These are phyloP conservation scores for Calyptommatus sinebrachiatus DNA, from an alignment of 2,113 vertebrate species.

Conservation along the genomic window DNA sequence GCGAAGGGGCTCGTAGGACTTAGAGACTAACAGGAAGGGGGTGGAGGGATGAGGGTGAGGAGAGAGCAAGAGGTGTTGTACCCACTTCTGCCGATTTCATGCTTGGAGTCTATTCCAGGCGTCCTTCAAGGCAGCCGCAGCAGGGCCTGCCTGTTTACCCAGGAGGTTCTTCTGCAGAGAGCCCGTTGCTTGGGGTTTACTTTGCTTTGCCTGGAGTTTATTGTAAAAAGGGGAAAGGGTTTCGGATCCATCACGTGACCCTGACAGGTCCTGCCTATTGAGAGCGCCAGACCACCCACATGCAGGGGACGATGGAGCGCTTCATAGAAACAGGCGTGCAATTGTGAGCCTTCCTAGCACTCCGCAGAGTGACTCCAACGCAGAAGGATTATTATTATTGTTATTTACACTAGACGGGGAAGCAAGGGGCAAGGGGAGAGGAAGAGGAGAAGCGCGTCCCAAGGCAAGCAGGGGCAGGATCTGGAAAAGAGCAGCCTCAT, in stretches of 20 bases:
- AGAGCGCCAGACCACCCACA: conserved; percentile 85
- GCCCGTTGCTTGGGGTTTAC: conserved; percentile 59
- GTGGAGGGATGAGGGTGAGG: background rate
- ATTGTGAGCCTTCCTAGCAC: conserved; percentile 80
- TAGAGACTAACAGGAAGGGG: background rate
- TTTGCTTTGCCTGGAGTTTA: conserved; percentile 71
- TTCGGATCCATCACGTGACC: conserved; percentile 78
- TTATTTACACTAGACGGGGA: conserved; percentile 45
- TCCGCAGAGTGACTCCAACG: conserved; percentile 76
- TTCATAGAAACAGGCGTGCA: conserved; percentile 86
- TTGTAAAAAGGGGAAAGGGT: conserved; percentile 68
- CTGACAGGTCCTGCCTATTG: conserved; percentile 82
- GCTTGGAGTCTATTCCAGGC: conserved; percentile 28
- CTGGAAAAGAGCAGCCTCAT: conserved; percentile 13
- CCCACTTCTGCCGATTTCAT: conserved; percentile 23
- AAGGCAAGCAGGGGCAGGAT: background rate
- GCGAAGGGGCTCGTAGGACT: no score
- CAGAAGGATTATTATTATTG: conserved; percentile 68
- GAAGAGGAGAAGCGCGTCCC: no score
- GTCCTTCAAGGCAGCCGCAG: conserved; percentile 18
- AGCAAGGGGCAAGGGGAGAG: rapidly evolving
- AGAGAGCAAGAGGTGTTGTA: background rate
- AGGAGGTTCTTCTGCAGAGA: conserved; percentile 57
- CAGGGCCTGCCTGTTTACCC: conserved; percentile 62
- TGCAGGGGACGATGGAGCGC: conserved; percentile 80